Conservation (phyloP, 1,140 invertebrate species). For the Triops longicaudatus region DNA sequence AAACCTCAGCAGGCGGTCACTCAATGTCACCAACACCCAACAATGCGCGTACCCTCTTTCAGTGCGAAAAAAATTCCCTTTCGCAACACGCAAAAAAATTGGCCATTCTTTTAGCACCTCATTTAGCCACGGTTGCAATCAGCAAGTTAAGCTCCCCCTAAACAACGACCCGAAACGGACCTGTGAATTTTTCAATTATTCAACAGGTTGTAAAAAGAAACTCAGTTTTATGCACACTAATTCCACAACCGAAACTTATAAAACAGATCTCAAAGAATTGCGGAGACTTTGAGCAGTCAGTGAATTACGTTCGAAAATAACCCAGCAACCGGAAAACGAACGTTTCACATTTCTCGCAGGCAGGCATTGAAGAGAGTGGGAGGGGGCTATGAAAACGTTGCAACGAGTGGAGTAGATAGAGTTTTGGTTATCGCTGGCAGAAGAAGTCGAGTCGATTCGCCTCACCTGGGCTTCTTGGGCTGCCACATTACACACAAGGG, state of each 20-base stretch:
- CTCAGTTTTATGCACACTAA: too few species aligned
- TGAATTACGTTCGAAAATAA: too few species aligned
- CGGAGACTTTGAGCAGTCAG: too few species aligned
- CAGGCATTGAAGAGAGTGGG: not conserved
- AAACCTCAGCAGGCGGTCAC: slow-evolving; percentile 13
- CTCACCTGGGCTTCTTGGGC: slow-evolving; percentile 5
- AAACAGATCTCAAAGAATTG: too few species aligned
- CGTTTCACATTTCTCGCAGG: too few species aligned
- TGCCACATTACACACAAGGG: not conserved
- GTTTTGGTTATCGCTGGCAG: not conserved
- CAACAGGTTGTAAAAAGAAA: too few species aligned
- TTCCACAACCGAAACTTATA: too few species aligned
- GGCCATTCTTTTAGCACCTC: not conserved
- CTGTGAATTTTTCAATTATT: too few species aligned
- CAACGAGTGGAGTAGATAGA: not conserved
- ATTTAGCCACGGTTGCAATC: not conserved
- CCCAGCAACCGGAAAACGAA: too few species aligned
- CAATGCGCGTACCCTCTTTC: not conserved
- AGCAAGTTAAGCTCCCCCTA: not conserved
- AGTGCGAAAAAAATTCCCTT: not conserved
- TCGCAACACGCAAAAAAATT: not conserved
- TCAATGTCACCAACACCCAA: slow-evolving; percentile 14
- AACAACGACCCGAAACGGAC: too few species aligned
- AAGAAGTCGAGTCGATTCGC: slow-evolving; percentile 10
- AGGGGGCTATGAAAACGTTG: not conserved